These are phyloP conservation scores for Actinostola sp. DNA, from an alignment of 92 coral and sea anemone species.

Conservation along the genomic window DNA sequence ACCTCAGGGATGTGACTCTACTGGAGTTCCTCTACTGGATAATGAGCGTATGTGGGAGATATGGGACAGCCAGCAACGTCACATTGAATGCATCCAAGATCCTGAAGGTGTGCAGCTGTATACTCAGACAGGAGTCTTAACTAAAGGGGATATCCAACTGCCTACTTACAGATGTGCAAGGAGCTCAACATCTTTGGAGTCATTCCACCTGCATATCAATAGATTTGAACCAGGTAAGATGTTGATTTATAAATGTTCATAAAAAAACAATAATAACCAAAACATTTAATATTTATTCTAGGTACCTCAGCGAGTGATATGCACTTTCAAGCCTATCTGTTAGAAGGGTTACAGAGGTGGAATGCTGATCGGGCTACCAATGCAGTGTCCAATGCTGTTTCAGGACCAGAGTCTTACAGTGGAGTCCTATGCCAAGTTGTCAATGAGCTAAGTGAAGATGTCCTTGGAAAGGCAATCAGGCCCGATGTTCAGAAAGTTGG, in stretches of 20 bases:
- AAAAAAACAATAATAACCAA: too few species aligned
- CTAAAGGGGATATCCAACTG: conserved; percentile 30
- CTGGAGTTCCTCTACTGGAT: conserved; percentile 66
- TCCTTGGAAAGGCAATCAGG: too few species aligned
- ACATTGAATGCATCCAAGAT: conserved; percentile 65
- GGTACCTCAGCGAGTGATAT: conserved; percentile 63
- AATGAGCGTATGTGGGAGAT: conserved; percentile 39
- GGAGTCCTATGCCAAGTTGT: too few species aligned
- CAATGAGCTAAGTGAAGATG: too few species aligned
- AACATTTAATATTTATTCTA: not conserved
- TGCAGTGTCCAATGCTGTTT: not conserved
- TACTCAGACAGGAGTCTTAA: conserved; percentile 30
- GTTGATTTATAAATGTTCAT: not conserved
- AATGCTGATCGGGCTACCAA: conserved; percentile 17
- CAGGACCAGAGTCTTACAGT: too few species aligned
- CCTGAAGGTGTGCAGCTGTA: conserved; percentile 66
- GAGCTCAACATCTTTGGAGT: conserved; percentile 64
- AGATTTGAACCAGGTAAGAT: conserved; percentile 47
- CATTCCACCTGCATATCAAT: conserved; percentile 60
- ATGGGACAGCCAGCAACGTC: conserved; percentile 52
- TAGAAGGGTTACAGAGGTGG: conserved; percentile 62
- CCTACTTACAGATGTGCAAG: conserved; percentile 58
- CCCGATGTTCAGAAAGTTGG: too few species aligned
- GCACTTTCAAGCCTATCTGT: conserved; percentile 77
- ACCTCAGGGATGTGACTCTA: conserved; percentile 45